Conservation (phyloP, 2,113 vertebrate species). For the Dipodomys merriami region DNA sequence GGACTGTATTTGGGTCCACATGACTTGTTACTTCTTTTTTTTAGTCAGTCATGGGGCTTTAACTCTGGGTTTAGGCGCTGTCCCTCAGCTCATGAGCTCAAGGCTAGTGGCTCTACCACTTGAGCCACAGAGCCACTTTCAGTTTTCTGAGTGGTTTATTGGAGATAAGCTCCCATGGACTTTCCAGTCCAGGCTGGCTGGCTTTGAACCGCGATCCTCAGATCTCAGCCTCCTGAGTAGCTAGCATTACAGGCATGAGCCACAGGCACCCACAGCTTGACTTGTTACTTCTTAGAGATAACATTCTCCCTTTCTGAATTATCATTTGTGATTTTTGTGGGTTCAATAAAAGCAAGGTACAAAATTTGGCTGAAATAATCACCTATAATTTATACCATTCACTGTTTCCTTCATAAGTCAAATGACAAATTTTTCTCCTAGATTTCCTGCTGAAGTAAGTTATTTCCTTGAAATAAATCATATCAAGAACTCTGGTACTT, state of each 20-base stretch:
- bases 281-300: not conserved
- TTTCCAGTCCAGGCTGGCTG: too few relatives aligned
- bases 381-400: not conserved
- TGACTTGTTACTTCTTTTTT: conserved; percentile 2
- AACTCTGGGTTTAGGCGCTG: too few relatives aligned
- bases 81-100: too few relatives aligned
- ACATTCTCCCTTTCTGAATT: not conserved
- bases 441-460: conserved; percentile 11
- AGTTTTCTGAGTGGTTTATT: too few relatives aligned
- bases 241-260: too few relatives aligned
- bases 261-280: not conserved
- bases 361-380: not conserved
- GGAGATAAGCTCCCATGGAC: too few relatives aligned
- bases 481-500: conserved; percentile 16
- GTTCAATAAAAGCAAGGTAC: not conserved
- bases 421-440: conserved; percentile 29
- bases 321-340: not conserved
- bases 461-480: conserved; percentile 40
- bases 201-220: too few relatives aligned
- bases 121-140: too few relatives aligned
- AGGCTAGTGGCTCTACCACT: too few relatives aligned
- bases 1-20: not conserved
- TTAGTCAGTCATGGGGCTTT: too few relatives aligned
- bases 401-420: conserved; percentile 37
- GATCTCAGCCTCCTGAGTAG: too few relatives aligned